Conservation (phyloP, 1,140 invertebrate species). For the Anastrepha ludens region DNA sequence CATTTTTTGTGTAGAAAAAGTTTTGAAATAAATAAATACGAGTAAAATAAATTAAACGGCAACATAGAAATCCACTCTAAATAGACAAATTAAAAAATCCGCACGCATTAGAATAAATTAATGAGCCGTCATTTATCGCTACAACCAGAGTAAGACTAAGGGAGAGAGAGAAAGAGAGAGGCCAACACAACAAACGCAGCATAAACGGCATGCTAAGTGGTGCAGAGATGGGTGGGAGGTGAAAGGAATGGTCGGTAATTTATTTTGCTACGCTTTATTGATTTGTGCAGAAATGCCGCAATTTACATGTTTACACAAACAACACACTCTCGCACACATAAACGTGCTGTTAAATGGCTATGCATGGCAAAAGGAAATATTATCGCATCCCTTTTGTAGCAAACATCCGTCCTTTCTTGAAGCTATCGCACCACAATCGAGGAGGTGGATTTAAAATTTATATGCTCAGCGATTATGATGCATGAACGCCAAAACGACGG, state of each 20-base stretch:
- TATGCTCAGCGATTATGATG: constrained; percentile 46
- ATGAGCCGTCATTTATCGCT: background rate
- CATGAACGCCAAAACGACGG: constrained; percentile 33
- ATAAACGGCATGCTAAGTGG: background rate
- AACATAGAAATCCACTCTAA: background rate
- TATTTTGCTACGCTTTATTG: constrained; percentile 47
- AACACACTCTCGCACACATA: background rate
- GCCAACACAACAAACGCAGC: background rate
- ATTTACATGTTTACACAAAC: constrained; percentile 48
- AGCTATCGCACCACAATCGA: background rate
- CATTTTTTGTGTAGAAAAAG: too few species aligned
- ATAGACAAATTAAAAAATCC: background rate
- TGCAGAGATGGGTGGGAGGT: background rate
- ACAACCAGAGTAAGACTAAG: background rate
- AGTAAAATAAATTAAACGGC: background rate
- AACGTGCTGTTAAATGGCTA: background rate
- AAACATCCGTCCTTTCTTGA: background rate
- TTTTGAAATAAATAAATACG: too few species aligned
- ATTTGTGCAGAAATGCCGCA: constrained; percentile 45
- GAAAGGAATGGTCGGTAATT: constrained; percentile 37
- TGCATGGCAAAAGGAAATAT: constrained; percentile 16
- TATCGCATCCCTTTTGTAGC: background rate
- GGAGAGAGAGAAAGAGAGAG: background rate
- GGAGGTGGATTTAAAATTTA: constrained; percentile 44
- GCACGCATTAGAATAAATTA: constrained; percentile 12